These are phyloP conservation scores for Beaufortia kweichowensis DNA, from an alignment of 2,113 vertebrate species.

Conservation along the genomic window DNA sequence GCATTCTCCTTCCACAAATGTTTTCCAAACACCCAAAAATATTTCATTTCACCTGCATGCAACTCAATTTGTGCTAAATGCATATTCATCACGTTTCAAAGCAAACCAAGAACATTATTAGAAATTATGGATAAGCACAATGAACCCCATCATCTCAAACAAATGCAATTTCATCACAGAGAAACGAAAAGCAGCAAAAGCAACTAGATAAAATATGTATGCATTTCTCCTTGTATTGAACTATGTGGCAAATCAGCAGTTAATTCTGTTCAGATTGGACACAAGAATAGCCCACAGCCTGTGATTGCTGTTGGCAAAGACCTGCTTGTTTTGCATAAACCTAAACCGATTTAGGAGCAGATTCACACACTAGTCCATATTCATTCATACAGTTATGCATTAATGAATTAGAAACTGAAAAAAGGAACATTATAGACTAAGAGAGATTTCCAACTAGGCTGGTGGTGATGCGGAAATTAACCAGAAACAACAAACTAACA, in stretches of 20 bases:
- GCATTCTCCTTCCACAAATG: background rate
- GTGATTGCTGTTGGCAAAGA: constrained; percentile 17
- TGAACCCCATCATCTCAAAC: background rate
- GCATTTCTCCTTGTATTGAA: background rate
- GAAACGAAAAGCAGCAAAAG: background rate
- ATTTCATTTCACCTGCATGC: no score
- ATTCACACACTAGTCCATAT: background rate
- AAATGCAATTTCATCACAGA: constrained; percentile 8
- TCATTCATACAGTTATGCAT: constrained; percentile 8
- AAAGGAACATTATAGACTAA: constrained; percentile 27
- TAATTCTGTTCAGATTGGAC: background rate
- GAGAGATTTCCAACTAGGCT: constrained; percentile 17
- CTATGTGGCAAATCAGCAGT: background rate
- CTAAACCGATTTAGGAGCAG: background rate
- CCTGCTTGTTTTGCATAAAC: constrained; percentile 19
- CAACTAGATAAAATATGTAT: background rate
- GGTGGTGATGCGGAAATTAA: constrained; percentile 9
- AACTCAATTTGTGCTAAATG: background rate
- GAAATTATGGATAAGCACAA: background rate
- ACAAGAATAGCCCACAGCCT: background rate
- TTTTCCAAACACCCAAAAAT: no score
- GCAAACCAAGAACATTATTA: background rate
- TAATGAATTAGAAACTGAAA: background rate
- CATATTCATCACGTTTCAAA: background rate
- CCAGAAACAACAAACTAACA: constrained; percentile 9